phyloP scores from a whole-genome alignment of 2,888 invertebrate genomes.

The Pollenia labialis region DNA sequence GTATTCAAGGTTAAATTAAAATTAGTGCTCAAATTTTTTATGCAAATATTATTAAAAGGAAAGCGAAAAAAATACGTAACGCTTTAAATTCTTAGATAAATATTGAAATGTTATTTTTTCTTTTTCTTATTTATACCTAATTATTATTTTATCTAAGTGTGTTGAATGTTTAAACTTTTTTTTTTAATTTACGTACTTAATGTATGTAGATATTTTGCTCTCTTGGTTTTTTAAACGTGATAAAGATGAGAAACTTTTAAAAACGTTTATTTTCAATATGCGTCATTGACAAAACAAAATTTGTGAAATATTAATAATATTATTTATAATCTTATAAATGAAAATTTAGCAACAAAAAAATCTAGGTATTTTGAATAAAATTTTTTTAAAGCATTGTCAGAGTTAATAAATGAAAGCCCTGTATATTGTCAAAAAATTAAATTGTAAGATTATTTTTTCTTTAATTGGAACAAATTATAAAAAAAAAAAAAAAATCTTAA shows the following conservation, averaged over 20 bases:
- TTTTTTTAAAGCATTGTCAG: too few relatives aligned
- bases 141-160: slow-evolving; percentile 20
- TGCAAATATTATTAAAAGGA: slow-evolving; percentile 42
- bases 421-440: too few relatives aligned
- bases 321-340: slow-evolving; percentile 25
- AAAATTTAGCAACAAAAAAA: slow-evolving; percentile 17
- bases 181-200: slow-evolving; percentile 27
- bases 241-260: slow-evolving; percentile 34
- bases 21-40: slow-evolving; percentile 25
- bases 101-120: background rate
- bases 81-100: slow-evolving; percentile 40
- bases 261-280: slow-evolving; percentile 7
- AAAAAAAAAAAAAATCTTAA: too few relatives aligned
- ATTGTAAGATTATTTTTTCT: too few relatives aligned
- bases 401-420: too few relatives aligned
- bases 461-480: too few relatives aligned
- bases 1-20: slow-evolving; percentile 42
- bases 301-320: background rate
- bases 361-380: background rate
- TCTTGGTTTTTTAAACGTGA: slow-evolving; percentile 4
- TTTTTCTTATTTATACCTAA: background rate
- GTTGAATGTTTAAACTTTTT: background rate
- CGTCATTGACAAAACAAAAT: slow-evolving; percentile 33
- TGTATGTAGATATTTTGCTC: background rate
- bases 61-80: slow-evolving; percentile 4